Base-by-base conservation (phyloP, 2,888 invertebrate genomes). In the Bellardia pandia region DNA sequence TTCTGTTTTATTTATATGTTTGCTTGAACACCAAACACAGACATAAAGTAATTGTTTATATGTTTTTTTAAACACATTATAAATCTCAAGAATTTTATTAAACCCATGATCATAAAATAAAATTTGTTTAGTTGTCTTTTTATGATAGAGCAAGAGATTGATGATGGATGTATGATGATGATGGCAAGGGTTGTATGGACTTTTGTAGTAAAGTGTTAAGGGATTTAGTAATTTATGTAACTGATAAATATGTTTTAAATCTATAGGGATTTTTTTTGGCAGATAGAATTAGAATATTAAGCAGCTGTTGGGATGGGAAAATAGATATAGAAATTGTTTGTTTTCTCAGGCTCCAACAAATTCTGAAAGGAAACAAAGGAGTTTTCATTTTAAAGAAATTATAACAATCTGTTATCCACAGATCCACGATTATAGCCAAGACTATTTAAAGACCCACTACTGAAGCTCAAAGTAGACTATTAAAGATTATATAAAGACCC, bases 11-110 rank as follows among this genome's bases (percentile, higher is more conserved):
- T 60, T 40, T 6, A 42, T 42, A 30, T 9, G 40, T 37, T 30
- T 75, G 13, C 40, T 45, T 45, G 11, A 45, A 13, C 13, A 9
- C 11, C 3, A 45, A 53, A 48, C n/a, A 48, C 45, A 53, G 60
- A 60, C 62, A 86, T 78, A 75, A 86, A 86, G 6, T 77, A 72
- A 72, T 66, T 78, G 60, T 71, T 79, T 53, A 23, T 30, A 62
- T 79, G 48, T 9, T 9, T 69, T 16, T 23, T 48, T 53, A 72
- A 69, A 51, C 80, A 80, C 72, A 13, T 80, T 13, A 72, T 72
- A 72, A 83, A 76, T 76, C 76, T 62, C 4, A 33, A 51, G 16
- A 74, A 66, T 40, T 30, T 71, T 53, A 53, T 53, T 37, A 37
- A 40, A 11, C 11, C 3, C 6, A 62, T 33, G 72, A 66, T 66